Percentiles rank a stretch among this genome's conserved stretches.
Conservation (phyloP, 2,113 vertebrate genomes). For the Caretta caretta region DNA sequence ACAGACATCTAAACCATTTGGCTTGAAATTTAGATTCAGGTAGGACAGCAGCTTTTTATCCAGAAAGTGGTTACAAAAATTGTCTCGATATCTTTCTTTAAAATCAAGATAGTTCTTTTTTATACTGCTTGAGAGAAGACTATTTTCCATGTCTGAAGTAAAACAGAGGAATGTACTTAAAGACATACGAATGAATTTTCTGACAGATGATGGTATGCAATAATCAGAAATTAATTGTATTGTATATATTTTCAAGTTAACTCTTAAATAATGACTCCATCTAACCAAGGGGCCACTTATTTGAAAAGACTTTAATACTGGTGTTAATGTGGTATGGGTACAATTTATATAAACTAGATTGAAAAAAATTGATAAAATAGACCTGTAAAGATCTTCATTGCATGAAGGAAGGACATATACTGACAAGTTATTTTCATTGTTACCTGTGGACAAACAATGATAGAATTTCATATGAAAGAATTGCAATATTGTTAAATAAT, state of each 20-base stretch:
- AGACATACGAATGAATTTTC: background rate
- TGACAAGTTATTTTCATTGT: background rate
- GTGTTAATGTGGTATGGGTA: background rate
- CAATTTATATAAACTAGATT: background rate
- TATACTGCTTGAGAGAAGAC: background rate
- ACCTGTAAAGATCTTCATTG: background rate
- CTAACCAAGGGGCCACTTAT: background rate
- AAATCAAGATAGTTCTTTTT: background rate
- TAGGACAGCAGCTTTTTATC: background rate
- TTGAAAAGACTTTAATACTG: background rate
- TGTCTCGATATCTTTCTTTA: background rate
- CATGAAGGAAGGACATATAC: background rate
- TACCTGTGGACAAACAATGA: background rate
- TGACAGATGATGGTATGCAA: background rate
- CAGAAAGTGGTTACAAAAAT: background rate
- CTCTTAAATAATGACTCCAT: background rate
- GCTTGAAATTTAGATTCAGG: background rate
- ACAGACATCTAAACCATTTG: background rate
- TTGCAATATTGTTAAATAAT: background rate
- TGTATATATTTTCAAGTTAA: background rate
- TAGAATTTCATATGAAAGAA: background rate
- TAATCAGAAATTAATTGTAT: background rate
- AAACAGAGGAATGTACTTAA: background rate
- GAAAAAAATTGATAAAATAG: background rate
- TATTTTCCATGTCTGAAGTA: fast-evolving